Evolutionary conservation across 2,797 vertebrate species (phyloP).

Genomic region (Benthosema pterotum): DNA sequence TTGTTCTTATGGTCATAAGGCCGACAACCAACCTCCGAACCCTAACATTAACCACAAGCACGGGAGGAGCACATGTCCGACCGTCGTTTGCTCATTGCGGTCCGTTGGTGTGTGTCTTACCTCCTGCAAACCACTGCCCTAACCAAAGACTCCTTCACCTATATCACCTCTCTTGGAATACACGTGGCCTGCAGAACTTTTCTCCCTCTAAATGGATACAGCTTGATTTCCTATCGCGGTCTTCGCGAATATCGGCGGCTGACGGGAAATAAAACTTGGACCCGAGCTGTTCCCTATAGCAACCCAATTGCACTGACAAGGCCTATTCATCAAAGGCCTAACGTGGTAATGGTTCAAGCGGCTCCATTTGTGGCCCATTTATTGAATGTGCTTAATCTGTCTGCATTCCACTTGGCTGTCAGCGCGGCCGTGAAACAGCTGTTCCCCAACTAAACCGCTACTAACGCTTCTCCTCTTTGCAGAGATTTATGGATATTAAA

Average conservation of each 20-base stretch:
- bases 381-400: slow-evolving; percentile 34
- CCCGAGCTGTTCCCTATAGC: too few species aligned
- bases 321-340: slow-evolving; percentile 44
- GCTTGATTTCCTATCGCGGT: too few species aligned
- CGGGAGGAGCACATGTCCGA: too few species aligned
- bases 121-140: slow-evolving; percentile 10
- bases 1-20: too few species aligned
- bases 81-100: too few species aligned
- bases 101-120: too few species aligned
- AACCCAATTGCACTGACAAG: too few species aligned
- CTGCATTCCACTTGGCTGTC: slow-evolving; percentile 34
- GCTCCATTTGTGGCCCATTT: slow-evolving; percentile 39
- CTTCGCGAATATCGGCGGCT: too few species aligned
- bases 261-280: too few species aligned
- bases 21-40: too few species aligned
- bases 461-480: slow-evolving; percentile 6
- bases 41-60: too few species aligned
- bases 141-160: slow-evolving; percentile 31
- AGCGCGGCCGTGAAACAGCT: slow-evolving; percentile 1
- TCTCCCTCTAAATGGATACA: too few species aligned
- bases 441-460: not conserved
- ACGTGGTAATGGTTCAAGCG: slow-evolving; percentile 36
- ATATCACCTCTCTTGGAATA: slow-evolving; percentile 47
- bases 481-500: slow-evolving; percentile 18
- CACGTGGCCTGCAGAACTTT: not conserved